Conservation (phyloP, 23 tunicate species). For the Trididemnum nubilum region DNA sequence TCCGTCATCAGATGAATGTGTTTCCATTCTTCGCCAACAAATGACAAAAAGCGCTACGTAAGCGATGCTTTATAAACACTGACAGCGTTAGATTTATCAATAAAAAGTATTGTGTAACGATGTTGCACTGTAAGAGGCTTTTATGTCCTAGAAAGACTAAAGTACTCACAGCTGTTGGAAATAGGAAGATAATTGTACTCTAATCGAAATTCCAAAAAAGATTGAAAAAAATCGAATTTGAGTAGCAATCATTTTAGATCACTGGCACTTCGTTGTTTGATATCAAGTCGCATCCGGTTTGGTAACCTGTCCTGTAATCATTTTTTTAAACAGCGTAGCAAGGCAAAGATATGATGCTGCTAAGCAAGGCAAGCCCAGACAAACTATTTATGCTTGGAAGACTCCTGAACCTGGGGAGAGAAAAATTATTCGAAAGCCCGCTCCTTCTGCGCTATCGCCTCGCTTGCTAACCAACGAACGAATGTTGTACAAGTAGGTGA, state of each 20-base stretch:
- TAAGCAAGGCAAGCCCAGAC: background rate
- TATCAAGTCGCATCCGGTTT: no score
- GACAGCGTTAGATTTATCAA: no score
- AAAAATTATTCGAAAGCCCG: slow-evolving; percentile 5
- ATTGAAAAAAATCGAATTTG: no score
- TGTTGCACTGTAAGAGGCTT: no score
- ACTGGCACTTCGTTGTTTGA: no score
- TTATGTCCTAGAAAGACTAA: no score
- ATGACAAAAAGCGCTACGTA: slow-evolving; percentile 60
- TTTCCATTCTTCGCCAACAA: slow-evolving; percentile 23
- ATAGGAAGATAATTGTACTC: no score
- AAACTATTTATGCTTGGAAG: slow-evolving; percentile 38
- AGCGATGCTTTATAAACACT: background rate
- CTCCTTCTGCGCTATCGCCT: slow-evolving; percentile 36
- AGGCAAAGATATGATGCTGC: background rate
- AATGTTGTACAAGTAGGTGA: slow-evolving; percentile 34
- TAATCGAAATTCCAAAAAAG: no score
- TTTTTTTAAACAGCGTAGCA: background rate
- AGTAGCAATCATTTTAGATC: no score
- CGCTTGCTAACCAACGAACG: slow-evolving; percentile 58
- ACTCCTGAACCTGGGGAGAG: background rate
- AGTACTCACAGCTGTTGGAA: no score
- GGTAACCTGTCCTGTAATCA: no score
- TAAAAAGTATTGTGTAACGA: no score
- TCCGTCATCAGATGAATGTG: slow-evolving; percentile 18